phyloP scores from a whole-genome alignment of 2,113 vertebrate species.

The Apaloderma vittatum region DNA sequence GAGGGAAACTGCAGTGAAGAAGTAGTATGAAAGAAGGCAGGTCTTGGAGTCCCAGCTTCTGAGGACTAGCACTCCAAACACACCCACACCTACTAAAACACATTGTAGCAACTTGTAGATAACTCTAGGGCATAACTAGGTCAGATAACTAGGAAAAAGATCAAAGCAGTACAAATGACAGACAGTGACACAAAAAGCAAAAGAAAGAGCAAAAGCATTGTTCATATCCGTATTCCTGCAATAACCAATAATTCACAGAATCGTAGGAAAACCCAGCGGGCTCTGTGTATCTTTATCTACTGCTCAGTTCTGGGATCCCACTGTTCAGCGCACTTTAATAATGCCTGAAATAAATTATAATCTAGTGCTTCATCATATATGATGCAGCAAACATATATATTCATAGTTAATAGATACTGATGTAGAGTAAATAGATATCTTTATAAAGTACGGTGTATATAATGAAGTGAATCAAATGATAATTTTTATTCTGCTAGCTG shows the following conservation, averaged over 20 bases:
- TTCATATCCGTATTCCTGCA: not conserved
- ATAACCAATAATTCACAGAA: not conserved
- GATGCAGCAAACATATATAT: not conserved
- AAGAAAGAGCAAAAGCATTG: not conserved
- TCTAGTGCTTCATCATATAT: not conserved
- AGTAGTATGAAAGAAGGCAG: not conserved
- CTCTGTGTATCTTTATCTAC: not conserved
- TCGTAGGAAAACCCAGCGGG: not conserved
- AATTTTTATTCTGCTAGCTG: not conserved
- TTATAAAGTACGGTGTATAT: not conserved
- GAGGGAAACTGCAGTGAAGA: not conserved
- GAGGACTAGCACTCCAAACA: not conserved
- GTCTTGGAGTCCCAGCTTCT: not conserved
- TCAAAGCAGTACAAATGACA: not conserved
- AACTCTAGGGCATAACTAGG: not conserved
- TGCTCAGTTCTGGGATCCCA: not conserved
- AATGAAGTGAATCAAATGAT: not conserved
- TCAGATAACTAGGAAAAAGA: not conserved
- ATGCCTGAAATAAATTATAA: not conserved
- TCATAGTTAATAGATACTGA: not conserved
- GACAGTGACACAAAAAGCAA: not conserved
- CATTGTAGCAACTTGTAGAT: not conserved
- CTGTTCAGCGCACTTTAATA: not conserved
- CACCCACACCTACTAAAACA: not conserved
- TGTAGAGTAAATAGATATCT: not conserved